Base-by-base conservation (phyloP, 2,797 vertebrate genomes). In the Peromyscus nudipes region DNA sequence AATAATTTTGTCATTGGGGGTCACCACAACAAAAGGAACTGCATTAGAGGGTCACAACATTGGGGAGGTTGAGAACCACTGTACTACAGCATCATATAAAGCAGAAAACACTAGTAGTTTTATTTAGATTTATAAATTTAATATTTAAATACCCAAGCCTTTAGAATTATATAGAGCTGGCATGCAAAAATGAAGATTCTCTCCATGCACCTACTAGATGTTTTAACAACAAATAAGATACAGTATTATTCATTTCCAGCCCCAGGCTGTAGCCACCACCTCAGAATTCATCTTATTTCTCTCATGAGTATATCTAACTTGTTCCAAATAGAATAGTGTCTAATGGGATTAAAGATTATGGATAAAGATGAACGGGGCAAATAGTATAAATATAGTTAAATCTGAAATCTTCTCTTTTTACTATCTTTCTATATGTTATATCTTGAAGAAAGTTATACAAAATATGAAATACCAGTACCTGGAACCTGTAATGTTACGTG, bases 211-310 rank as follows among this genome's bases (percentile, higher is more conserved):
- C 76, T 83, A 62, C 67, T 96, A 73, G 88, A 86, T 71, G 43
- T 90, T 84, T 82, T 92, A 73, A 80, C 29, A 29, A 92, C 49
- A 92, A 62, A 40, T 67, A 79, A 75, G 71, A 73, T 23, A 46
- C 0, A 92, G n/a, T 79, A 82, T 96, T 79, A 94, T 96, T 96
- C 75, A 94, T 49, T 27, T 29, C 25, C 5, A 9, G 55, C 83
- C 65, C 77, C 29, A 57, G 82, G 13, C 91, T 52, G 19, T 46
- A 84, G 62, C 43, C 65, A 92, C 19, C 80, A 10, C 49, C 80
- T 96, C 89, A 91, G 65, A 91, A 52, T 88, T 95, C 40, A 81
- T 64, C 60, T 84, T 86, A 17, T 88, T 8, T 88, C 71, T 96
- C 67, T 89, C 31, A 0, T 52, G 86, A 57, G 75, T 65, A 31